Evolutionary conservation across 1,140 invertebrate genomes (phyloP).

Genomic region (Microplitis mediator): DNA sequence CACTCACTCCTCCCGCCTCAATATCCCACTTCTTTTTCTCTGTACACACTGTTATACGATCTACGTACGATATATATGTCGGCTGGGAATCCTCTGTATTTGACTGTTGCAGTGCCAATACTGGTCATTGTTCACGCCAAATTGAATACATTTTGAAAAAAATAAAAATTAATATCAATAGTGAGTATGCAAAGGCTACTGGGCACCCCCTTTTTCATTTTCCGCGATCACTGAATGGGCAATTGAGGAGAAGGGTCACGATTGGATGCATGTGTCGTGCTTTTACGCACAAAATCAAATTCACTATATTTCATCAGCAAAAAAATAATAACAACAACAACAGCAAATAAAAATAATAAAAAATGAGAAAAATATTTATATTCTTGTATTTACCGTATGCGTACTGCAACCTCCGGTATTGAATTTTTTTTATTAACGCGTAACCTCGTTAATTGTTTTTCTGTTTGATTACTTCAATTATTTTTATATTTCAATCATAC

Average conservation of each 20-base stretch:
- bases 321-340: too few relatives aligned
- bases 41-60: neutral
- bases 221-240: neutral
- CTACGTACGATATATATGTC: neutral
- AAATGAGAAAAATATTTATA: neutral
- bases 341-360: neutral
- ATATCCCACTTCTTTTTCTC: neutral
- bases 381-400: neutral
- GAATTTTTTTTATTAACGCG: neutral
- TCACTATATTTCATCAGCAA: neutral
- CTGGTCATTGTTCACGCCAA: conserved; percentile 34
- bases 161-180: conserved; percentile 33
- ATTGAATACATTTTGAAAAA: conserved; percentile 31
- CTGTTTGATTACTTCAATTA: neutral
- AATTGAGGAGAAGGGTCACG: neutral
- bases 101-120: conserved; percentile 20
- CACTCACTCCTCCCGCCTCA: conserved; percentile 4
- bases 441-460: neutral
- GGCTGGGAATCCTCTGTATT: conserved; percentile 23
- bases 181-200: conserved; percentile 26
- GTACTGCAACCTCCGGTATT: neutral
- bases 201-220: conserved; percentile 13
- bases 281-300: neutral
- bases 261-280: neutral
- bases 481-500: neutral